These are phyloP conservation scores for Brachyalestes nurse DNA, from an alignment of 2,797 vertebrate genomes.

Conservation along the genomic window DNA sequence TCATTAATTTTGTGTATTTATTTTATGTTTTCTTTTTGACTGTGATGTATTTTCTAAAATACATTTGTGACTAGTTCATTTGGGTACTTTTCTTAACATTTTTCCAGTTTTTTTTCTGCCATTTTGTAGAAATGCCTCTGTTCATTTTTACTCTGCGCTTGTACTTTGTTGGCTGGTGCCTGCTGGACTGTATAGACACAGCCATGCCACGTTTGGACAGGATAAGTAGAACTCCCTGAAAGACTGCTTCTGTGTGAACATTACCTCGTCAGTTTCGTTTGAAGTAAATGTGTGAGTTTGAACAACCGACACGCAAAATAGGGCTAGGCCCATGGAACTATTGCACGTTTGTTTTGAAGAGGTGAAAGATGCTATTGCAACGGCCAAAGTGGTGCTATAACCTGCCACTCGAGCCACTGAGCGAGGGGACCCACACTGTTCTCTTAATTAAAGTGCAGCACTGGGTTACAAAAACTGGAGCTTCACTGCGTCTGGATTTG, in stretches of 20 bases:
- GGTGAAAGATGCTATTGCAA: slow-evolving; percentile 40
- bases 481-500: slow-evolving; percentile 11
- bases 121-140: slow-evolving; percentile 48
- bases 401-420: slow-evolving; percentile 59
- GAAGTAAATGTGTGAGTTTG: slow-evolving; percentile 24
- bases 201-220: slow-evolving; percentile 60
- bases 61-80: slow-evolving; percentile 71
- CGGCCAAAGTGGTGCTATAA: slow-evolving; percentile 63
- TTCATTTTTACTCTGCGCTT: slow-evolving; percentile 39
- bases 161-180: slow-evolving; percentile 58
- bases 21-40: slow-evolving; percentile 75
- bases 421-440: slow-evolving; percentile 47
- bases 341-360: slow-evolving; percentile 4
- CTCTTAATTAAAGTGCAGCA: slow-evolving; percentile 33
- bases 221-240: slow-evolving; percentile 45
- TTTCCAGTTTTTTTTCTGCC: slow-evolving; percentile 57
- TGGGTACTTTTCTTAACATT: slow-evolving; percentile 75
- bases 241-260: slow-evolving; percentile 42
- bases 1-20: slow-evolving; percentile 68
- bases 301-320: slow-evolving; percentile 42
- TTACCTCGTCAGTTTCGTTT: slow-evolving; percentile 56
- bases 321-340: slow-evolving; percentile 14
- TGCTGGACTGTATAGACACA: slow-evolving; percentile 58
- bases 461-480: slow-evolving; percentile 45
- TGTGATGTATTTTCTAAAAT: slow-evolving; percentile 73